Evolutionary conservation across 2,797 vertebrate species (phyloP).

Genomic region (Pseudocheirus occidentalis): DNA sequence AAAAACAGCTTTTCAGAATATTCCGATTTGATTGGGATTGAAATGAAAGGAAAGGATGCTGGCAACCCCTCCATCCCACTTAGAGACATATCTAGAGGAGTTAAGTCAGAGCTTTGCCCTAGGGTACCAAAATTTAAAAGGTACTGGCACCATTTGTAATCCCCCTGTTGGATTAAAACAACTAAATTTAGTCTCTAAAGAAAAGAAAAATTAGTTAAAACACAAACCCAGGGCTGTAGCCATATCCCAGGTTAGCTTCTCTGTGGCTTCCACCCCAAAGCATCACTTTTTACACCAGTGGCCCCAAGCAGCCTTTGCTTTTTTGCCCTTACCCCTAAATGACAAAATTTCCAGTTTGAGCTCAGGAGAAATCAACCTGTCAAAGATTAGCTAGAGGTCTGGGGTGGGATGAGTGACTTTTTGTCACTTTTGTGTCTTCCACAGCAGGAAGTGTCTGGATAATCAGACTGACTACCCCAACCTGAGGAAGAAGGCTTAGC

Average conservation of each 20-base stretch:
- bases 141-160: not conserved
- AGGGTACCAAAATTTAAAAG: not conserved
- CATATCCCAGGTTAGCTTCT: not conserved
- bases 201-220: not conserved
- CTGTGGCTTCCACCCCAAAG: not conserved
- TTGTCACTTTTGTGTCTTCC: conserved; percentile 1
- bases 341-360: not conserved
- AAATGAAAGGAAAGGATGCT: not conserved
- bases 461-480: not conserved
- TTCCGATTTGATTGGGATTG: not conserved
- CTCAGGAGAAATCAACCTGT: not conserved
- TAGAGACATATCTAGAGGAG: not conserved
- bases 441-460: not conserved
- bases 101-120: not conserved
- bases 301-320: not conserved
- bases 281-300: not conserved
- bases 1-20: not conserved
- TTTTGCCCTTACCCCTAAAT: not conserved
- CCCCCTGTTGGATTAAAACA: not conserved
- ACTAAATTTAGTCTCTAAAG: not conserved
- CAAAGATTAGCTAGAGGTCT: not conserved
- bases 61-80: not conserved
- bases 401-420: not conserved
- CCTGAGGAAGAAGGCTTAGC: not conserved
- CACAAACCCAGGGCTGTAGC: not conserved